These are phyloP conservation scores for Carcharodon carcharias DNA, from an alignment of 2,797 vertebrate species.

Conservation along the genomic window DNA sequence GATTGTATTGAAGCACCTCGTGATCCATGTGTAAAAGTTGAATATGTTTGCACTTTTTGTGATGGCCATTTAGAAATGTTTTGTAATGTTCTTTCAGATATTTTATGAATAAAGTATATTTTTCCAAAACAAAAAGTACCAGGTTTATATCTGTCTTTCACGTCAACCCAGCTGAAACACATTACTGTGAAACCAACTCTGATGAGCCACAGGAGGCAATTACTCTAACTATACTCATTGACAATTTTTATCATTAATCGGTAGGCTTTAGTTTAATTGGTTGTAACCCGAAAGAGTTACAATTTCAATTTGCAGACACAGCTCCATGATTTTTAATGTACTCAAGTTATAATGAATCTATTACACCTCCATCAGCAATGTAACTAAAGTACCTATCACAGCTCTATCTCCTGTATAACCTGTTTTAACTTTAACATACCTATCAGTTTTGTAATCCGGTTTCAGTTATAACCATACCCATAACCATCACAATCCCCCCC, in stretches of 20 bases:
- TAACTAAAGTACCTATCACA: neutral
- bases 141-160: neutral
- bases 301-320: neutral
- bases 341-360: neutral
- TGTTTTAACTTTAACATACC: neutral
- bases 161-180: conserved; percentile 3
- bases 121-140: too few relatives aligned
- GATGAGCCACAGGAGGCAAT: neutral
- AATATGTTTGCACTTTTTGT: too few relatives aligned
- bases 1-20: too few relatives aligned
- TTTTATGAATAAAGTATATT: too few relatives aligned
- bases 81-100: too few relatives aligned
- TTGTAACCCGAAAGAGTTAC: too few relatives aligned
- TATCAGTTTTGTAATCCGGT: neutral
- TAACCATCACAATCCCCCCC: conserved; percentile 79
- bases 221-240: neutral
- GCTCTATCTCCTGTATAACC: neutral
- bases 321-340: neutral
- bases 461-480: conserved; percentile 46
- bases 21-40: too few relatives aligned
- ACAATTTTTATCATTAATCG: neutral
- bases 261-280: neutral
- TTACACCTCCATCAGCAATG: neutral
- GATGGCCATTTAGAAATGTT: too few relatives aligned
- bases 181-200: neutral